Evolutionary conservation across 92 coral and sea anemone genomes (phyloP), one percentile per base, ranked within the genome.

Genomic region (Heteractis magnifica): DNA sequence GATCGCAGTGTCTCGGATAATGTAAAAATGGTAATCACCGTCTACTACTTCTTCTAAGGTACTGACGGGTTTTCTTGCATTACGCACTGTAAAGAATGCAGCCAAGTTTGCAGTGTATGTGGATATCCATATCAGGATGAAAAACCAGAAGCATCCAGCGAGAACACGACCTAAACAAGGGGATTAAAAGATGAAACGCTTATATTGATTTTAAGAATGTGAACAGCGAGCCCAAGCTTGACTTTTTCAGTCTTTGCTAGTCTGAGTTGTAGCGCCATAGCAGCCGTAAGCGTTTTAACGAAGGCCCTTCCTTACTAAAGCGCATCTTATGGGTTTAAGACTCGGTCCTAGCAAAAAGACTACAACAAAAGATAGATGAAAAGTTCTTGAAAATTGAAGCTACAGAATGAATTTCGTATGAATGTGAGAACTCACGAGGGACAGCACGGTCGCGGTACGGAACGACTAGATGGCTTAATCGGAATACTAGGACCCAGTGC

Each of bases 81-180:
- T 92, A n/a, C 92, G 92, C 51, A 89, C 95, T 34, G 95, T 92
- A 62, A 92, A 92, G 56, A 92, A 92, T 8, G 95, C 95, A 3
- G 95, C 95, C 23, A 92, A 86, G 81, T 92, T 92, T 49, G 95
- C 95, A 0, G 95, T 92, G 89, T 92, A 92, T 9, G 95, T 92
- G 1, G 95, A 92, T 13, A 92, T 90, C 95, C 95, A 92, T 34
- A 92, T 88, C 6, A 92, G 89, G 52, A 92, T 92, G 72, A 92
- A 92, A 78, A 92, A 92, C 95, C 95, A 92, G 48, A 89, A 92
- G 58, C 92, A 92, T 0, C 93, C 95, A 50, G 95, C 95, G 3
- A 92, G 85, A 8, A 87, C 85, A 79, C 95, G 95, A 81, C 95
- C 95, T 92, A 74, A 56, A 23, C 82, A 55, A 44, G 16, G 48